phyloP scores from a whole-genome alignment of 2,888 invertebrate species.

The Pammene fasciana region DNA sequence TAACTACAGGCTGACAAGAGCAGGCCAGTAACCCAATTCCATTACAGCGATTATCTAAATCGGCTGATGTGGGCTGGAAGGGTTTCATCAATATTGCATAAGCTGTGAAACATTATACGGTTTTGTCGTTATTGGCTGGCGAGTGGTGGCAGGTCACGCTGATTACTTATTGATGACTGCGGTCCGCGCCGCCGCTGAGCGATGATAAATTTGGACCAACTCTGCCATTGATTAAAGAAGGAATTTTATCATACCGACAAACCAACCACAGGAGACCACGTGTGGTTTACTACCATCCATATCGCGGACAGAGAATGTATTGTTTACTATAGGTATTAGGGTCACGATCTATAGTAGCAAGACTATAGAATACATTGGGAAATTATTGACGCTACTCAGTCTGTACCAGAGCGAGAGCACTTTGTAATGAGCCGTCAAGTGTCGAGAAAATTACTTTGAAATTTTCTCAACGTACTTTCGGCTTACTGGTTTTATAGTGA shows the following conservation, averaged over 20 bases:
- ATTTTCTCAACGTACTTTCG: constrained; percentile 19
- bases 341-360: constrained; percentile 6
- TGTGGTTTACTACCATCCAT: constrained; percentile 34
- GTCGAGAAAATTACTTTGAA: constrained; percentile 22
- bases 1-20: constrained; percentile 21
- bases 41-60: constrained; percentile 50
- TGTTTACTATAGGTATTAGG: constrained; percentile 22
- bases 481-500: constrained; percentile 32
- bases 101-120: constrained; percentile 43
- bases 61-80: constrained; percentile 51
- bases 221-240: constrained; percentile 58
- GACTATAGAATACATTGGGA: constrained; percentile 16
- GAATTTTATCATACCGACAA: constrained; percentile 35
- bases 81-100: constrained; percentile 54
- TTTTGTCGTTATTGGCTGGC: constrained; percentile 40
- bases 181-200: constrained; percentile 52
- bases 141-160: constrained; percentile 57
- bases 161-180: constrained; percentile 77
- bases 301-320: constrained; percentile 23
- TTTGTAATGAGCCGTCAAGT: constrained; percentile 35
- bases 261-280: constrained; percentile 10
- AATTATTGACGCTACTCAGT: constrained; percentile 9
- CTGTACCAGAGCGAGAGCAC: constrained; percentile 25
- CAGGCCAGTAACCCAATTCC: constrained; percentile 41
- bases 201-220: constrained; percentile 66